Evolutionary conservation across 2,888 invertebrate genomes (phyloP).

Genomic region (Automeris io): DNA sequence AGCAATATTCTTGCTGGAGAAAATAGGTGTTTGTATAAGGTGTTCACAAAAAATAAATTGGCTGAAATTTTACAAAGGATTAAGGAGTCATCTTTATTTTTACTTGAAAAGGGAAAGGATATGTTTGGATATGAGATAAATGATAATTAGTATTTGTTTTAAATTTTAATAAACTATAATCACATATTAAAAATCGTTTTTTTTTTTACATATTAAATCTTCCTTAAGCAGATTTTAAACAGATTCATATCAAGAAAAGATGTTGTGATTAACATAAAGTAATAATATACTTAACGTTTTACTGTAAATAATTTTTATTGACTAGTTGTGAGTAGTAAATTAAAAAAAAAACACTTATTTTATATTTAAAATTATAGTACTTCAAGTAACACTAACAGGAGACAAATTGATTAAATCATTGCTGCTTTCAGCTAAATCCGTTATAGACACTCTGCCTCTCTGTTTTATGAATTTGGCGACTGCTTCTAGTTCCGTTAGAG

Average conservation of each 20-base stretch:
- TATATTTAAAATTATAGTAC: constrained; percentile 8
- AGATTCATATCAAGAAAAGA: not conserved
- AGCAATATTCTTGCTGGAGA: constrained; percentile 89
- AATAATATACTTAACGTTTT: not conserved
- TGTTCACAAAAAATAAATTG: constrained; percentile 86
- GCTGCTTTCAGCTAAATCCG: constrained; percentile 95
- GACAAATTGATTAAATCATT: constrained; percentile 92
- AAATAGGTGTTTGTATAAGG: constrained; percentile 86
- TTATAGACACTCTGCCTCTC: constrained; percentile 94
- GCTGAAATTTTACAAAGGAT: constrained; percentile 86
- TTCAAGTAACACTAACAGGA: constrained; percentile 60
- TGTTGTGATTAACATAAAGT: not conserved
- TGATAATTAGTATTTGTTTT: constrained; percentile 31
- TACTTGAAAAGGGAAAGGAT: constrained; percentile 87
- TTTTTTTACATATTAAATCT: constrained; percentile 19
- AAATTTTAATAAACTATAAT: constrained; percentile 41
- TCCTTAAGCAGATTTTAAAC: not conserved
- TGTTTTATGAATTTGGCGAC: constrained; percentile 97
- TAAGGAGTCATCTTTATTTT: constrained; percentile 84
- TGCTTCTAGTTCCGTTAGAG: constrained; percentile 90
- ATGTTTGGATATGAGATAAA: constrained; percentile 85
- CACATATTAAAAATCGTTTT: constrained; percentile 32
- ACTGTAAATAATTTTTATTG: not conserved
- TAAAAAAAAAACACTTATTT: constrained; percentile 15
- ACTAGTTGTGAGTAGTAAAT: not conserved